These are phyloP conservation scores for Theropithecus gelada DNA, from an alignment of 2,113 vertebrate genomes.

Conservation along the genomic window DNA sequence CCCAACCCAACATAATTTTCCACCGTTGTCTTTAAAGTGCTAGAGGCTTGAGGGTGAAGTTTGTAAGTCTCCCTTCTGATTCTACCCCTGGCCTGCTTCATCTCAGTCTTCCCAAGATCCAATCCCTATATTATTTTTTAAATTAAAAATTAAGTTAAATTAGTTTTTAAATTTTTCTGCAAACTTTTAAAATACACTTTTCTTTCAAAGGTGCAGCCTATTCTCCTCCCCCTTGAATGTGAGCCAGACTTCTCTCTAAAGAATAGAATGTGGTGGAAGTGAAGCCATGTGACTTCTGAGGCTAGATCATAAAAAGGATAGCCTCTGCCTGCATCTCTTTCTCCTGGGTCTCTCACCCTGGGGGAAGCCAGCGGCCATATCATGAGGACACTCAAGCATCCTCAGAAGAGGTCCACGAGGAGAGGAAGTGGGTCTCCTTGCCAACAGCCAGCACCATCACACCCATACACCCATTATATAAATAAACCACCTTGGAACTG, in stretches of 20 bases:
- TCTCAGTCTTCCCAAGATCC: not conserved
- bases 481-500: not conserved
- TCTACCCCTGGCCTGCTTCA: not conserved
- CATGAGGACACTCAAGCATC: not conserved
- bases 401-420: not conserved
- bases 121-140: not conserved
- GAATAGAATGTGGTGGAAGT: not conserved
- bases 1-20: not conserved
- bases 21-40: not conserved
- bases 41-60: not conserved
- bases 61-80: not conserved
- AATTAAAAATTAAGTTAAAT: too few relatives aligned
- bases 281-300: fast-evolving
- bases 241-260: not conserved
- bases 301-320: not conserved
- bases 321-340: not conserved
- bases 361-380: not conserved
- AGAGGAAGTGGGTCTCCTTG: not conserved
- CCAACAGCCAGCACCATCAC: not conserved
- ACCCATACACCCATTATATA: not conserved
- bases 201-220: not conserved
- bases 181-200: not conserved
- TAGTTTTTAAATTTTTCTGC: not conserved
- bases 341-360: not conserved
- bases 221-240: not conserved